phyloP scores from a whole-genome alignment of 1,140 invertebrate species.

The Drosophila eugracilis region DNA sequence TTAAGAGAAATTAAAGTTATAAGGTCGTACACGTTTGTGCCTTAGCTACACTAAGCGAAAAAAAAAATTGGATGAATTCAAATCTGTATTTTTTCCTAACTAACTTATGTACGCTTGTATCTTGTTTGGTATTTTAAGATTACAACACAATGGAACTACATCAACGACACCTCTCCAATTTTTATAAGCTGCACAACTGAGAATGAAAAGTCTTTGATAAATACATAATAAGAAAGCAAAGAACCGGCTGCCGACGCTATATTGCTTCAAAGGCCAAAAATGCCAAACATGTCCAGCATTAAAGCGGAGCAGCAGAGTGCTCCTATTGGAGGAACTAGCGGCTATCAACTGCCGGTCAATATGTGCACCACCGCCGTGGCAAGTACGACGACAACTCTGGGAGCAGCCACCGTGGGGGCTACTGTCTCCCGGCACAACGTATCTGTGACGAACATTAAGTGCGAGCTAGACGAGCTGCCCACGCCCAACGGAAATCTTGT shows the following conservation, averaged over 20 bases:
- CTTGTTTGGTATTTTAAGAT: conserved; percentile 31
- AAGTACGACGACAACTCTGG: conserved; percentile 27
- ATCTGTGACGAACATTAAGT: conserved; percentile 84
- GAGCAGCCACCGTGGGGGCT: conserved; percentile 7
- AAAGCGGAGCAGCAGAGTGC: conserved; percentile 73
- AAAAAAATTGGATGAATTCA: too few species aligned
- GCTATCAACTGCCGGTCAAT: conserved; percentile 69
- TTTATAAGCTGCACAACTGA: conserved; percentile 78
- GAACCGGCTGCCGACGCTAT: neutral
- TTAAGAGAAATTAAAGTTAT: too few species aligned
- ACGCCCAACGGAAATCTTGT: conserved; percentile 77
- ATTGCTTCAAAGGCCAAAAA: conserved; percentile 17
- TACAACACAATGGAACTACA: conserved; percentile 80
- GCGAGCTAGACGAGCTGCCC: conserved; percentile 72
- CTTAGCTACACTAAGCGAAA: too few species aligned
- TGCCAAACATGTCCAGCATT: conserved; percentile 78
- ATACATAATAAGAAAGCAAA: neutral
- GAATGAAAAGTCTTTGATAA: conserved; percentile 22
- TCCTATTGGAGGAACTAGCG: conserved; percentile 39
- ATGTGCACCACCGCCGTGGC: conserved; percentile 52
- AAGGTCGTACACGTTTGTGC: too few species aligned
- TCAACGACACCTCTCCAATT: conserved; percentile 82
- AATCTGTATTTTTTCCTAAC: too few species aligned
- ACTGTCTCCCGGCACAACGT: conserved; percentile 72
- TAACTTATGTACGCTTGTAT: neutral